These are phyloP conservation scores for Ceratotherium simum DNA, from an alignment of 2,113 vertebrate species.

Conservation along the genomic window DNA sequence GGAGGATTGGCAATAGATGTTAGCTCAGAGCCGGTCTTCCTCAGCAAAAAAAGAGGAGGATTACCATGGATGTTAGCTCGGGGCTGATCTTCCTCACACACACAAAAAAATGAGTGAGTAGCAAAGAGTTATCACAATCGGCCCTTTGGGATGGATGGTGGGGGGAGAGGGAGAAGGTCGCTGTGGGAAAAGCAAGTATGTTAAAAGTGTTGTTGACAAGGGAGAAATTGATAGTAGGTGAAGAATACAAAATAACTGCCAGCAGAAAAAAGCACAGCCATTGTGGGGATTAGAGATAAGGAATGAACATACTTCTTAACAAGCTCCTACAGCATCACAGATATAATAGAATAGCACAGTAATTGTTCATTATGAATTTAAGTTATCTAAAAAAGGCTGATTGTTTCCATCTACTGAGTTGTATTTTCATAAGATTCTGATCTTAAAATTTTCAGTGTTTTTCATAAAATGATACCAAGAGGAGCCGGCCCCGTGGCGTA, in stretches of 20 bases:
- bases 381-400: background rate
- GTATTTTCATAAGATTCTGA: background rate
- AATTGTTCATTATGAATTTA: background rate
- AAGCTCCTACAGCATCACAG: background rate
- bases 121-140: background rate
- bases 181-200: slow-evolving; percentile 29
- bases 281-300: background rate
- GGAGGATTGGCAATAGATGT: no score
- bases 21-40: no score
- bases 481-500: no score
- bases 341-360: background rate
- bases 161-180: background rate
- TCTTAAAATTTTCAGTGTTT: slow-evolving; percentile 16
- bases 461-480: background rate
- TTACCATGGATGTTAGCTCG: no score
- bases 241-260: background rate
- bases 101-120: background rate
- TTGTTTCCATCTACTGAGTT: background rate
- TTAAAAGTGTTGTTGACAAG: background rate
- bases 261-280: background rate
- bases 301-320: background rate
- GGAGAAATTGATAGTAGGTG: background rate
- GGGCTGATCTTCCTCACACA: no score
- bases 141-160: background rate
- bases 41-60: background rate